Evolutionary conservation across 2,797 vertebrate species (phyloP), one percentile per base, ranked within the genome.

Genomic region (Allobates femoralis): DNA sequence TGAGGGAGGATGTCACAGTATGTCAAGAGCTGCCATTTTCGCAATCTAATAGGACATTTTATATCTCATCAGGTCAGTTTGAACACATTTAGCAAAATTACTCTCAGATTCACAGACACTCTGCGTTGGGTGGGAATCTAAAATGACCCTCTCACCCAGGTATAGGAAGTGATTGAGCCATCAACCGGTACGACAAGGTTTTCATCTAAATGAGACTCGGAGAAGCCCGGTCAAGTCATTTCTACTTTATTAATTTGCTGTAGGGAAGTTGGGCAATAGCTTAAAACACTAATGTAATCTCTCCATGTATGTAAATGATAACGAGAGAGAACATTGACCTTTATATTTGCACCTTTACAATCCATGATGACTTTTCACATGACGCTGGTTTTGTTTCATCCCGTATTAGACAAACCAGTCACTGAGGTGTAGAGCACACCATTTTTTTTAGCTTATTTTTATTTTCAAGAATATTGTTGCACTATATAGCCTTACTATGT

Each of bases 401-500:
- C 37, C 46, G 16, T 15, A 10, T 7, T 58, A 74, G 53, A 14
- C 64, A 60, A 32, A 73, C 15, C 67, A 75, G 34, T 34, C 62
- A 81, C 18, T 14, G 53, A 51, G 34, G n/a, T 30, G 26, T 37
- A 34, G 28, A 69, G 55, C 32, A 73, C 67, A 46, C 10, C 18
- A 21, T 67, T 23, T 69, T 69, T 71, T 71, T 50, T 50, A 26
- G 11, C n/a, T 12, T 46, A 26, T 83, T 41, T 53, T 41, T 37
- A 34, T 84, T 77, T 58, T 77, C 34, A 19, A 64, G 28, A 55
- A 66, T 30, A 77, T 76, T 77, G 56, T 84, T 76, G 83, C 83
- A 83, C 83, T 77, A 84, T 84, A 64, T 56, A 84, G 71, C 73
- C 83, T 76, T 84, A 77, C 60, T 55, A 53, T 75, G 41, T 62